Evolutionary conservation across 2,797 vertebrate species (phyloP).

Genomic region (Etheostoma perlongum): DNA sequence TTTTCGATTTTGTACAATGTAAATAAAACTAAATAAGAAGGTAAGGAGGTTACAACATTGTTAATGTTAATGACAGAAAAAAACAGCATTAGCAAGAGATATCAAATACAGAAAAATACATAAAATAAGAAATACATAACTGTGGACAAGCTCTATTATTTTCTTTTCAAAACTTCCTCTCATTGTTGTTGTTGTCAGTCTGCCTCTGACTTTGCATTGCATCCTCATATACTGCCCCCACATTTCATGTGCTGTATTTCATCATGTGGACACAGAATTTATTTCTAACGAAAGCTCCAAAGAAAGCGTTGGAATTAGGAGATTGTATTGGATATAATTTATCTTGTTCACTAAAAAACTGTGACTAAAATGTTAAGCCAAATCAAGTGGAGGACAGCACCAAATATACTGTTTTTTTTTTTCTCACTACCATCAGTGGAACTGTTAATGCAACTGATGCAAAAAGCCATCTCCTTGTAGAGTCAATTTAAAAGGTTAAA

Average conservation of each 20-base stretch:
- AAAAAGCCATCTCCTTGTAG: conserved; percentile 57
- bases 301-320: background rate
- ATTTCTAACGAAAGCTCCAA: background rate
- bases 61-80: background rate
- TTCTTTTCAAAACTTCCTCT: background rate
- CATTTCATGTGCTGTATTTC: background rate
- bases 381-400: conserved; percentile 12
- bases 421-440: conserved; percentile 56
- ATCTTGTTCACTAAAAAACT: conserved; percentile 17
- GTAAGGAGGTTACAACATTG: background rate
- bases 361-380: conserved; percentile 20
- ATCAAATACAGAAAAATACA: background rate
- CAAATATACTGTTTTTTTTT: conserved; percentile 57
- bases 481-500: conserved; percentile 74
- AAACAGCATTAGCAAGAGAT: background rate
- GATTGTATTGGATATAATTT: background rate
- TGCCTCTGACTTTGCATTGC: background rate
- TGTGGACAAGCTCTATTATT: background rate
- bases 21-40: no score
- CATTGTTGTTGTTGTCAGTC: background rate
- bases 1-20: no score
- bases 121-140: background rate
- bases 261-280: background rate
- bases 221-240: background rate
- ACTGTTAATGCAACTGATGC: conserved; percentile 58